Evolutionary conservation across 2,888 invertebrate genomes (phyloP), one percentile per base, ranked within the genome.

Genomic region (Micoletzkya japonica): DNA sequence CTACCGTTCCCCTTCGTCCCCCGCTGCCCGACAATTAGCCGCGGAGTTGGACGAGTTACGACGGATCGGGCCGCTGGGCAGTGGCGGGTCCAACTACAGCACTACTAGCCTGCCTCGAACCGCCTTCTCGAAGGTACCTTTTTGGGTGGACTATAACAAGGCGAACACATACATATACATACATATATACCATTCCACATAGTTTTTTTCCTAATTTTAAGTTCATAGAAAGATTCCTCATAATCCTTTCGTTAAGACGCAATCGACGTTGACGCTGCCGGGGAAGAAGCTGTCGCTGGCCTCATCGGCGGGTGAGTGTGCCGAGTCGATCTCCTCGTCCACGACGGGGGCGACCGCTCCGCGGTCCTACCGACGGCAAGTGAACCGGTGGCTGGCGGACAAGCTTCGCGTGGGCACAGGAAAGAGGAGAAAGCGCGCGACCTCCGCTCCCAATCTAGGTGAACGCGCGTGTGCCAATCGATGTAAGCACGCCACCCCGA

Each of bases 371-470:
- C 76, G 76, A 70, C 72, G 73, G 67, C 76, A 76, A 74, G 77
- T 79, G 78, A 78, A 79, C 73, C 76, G 78, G 59, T 78, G 78
- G 78, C 76, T 78, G 66, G 71, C 68, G 67, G 78, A 74, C 68
- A 78, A 78, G 70, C 70, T 78, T 70, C 68, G 74, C 2, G 68
- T 57, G 10, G 26, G 64, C 4, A 57, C 44, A 30, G 32, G 32
- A 26, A 58, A 57, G 67, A 70, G 75, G 32, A 75, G 89, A 88
- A 77, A 89, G 88, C 90, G 89, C 88, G 92, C 93, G 88, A 91
- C 91, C 86, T 93, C 93, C 85, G 93, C 93, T 87, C 94, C 94
- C 85, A 93, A 93, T 89, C 89, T 94, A 93, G 93, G 93, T 93
- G 72, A 72, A 72, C 50, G 34, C 36, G 30, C 52, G 26, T 68